Conservation (phyloP, 2,888 invertebrate genomes). For the Ormyrus thymus region DNA sequence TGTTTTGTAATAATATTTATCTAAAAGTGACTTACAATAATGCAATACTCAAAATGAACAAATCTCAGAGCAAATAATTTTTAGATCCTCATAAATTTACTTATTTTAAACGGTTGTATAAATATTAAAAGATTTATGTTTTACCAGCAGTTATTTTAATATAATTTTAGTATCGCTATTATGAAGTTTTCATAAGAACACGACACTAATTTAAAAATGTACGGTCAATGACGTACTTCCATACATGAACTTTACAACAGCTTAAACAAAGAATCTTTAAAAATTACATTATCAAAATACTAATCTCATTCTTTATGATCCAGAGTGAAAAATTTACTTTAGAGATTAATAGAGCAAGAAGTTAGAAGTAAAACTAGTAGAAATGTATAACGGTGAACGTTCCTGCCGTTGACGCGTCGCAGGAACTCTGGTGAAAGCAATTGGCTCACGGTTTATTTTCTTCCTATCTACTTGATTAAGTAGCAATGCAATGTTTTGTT, state of each 20-base stretch:
- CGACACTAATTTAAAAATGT: no score
- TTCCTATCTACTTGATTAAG: constrained; percentile 19
- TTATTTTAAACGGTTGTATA: no score
- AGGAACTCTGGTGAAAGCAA: constrained; percentile 49
- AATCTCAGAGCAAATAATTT: no score
- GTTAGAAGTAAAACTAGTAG: constrained; percentile 6
- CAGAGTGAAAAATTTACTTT: constrained; percentile 30
- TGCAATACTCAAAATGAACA: no score
- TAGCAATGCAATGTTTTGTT: constrained; percentile 14
- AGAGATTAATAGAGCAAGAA: constrained; percentile 7
- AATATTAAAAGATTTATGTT: no score
- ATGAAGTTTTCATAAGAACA: no score
- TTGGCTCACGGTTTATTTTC: constrained; percentile 34
- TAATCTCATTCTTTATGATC: neutral
- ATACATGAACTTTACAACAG: neutral
- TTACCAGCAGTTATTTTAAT: no score
- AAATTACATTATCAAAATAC: neutral
- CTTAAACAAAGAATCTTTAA: neutral
- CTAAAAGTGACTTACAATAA: neutral
- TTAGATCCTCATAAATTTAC: no score
- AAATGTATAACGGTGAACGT: constrained; percentile 40
- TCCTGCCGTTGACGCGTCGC: constrained; percentile 53
- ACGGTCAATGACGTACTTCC: no score
- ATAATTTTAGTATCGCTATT: no score
- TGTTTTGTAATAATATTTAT: neutral